Base-by-base conservation (phyloP, 2,888 invertebrate species). In the Pterobdella sp. region DNA sequence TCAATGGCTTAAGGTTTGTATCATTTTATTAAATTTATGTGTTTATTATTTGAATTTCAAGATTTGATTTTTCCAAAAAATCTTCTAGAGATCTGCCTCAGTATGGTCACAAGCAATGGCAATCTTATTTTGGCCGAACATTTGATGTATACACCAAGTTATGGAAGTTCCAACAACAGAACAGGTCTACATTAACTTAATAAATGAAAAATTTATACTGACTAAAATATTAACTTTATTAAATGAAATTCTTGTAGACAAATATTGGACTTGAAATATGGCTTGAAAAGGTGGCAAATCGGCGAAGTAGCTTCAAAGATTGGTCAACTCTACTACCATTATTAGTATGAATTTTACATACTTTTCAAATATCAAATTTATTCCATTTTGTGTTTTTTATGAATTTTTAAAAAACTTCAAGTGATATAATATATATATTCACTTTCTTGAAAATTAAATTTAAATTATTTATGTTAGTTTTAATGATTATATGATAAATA, bases 291-390 rank as follows among this genome's bases (percentile, higher is more conserved):
- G 79, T 96, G 96, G 95, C 96, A 96, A 85, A 95, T 96, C 79
- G 96, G 96, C 72, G 96, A 96, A 86, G 94, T 96, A 78, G 96
- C 95, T 68, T 95, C 94, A 72, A 96, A 96, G 87, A 96, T 96
- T 82, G 96, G 96, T 78, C 96, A 96, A 85, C 89, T 96, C 37
- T 96, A 96, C 85, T 96, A 96, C 85, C 95, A 95, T 86, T 96
- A 95, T 86, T 96, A 96, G 93, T 93, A 86, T 18, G 42, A 14
- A 7, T 18, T 42, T 42, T 7, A 14, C n/a, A n/a, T n/a, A n/a
- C 42, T 42, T 42, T 42, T 42, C 42, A 14, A 42, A 42, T 42
- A 42, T 42, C 7, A 42, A 14, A 14, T 42, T 42, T 42, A 7
- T 42, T 18, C 42, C 18, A 42, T 14, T 42, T 18, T 42, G n/a